Conservation (phyloP, 2,797 vertebrate genomes). For the Gymnocypris eckloni region DNA sequence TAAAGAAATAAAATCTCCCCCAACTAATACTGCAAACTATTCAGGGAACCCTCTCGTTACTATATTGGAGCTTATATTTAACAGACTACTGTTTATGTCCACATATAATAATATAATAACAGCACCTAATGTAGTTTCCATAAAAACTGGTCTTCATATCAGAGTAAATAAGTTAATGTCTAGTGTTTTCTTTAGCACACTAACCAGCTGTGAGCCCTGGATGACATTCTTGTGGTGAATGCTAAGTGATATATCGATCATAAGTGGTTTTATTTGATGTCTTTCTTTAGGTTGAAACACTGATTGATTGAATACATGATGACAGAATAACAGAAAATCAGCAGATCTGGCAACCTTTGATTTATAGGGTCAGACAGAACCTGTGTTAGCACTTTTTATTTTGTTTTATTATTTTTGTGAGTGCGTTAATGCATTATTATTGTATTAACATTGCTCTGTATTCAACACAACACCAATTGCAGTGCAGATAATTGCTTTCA, state of each 20-base stretch:
- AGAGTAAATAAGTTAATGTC: neutral
- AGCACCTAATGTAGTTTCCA: too few species aligned
- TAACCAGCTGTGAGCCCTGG: neutral
- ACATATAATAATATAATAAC: neutral
- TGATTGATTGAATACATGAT: too few species aligned
- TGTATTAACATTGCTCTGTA: too few species aligned
- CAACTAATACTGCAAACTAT: neutral
- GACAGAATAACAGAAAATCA: too few species aligned
- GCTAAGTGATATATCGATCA: too few species aligned
- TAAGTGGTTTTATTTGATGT: too few species aligned
- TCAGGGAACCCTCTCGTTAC: neutral
- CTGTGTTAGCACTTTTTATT: neutral
- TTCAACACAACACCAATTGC: too few species aligned
- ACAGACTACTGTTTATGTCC: neutral
- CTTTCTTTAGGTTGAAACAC: too few species aligned
- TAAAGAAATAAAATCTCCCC: neutral
- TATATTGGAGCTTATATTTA: neutral
- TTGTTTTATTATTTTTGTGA: neutral
- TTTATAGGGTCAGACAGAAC: neutral
- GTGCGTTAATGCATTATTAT: neutral
- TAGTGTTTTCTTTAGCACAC: neutral
- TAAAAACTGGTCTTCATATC: neutral
- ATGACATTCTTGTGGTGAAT: neutral
- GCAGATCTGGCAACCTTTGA: neutral
- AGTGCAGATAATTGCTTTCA: too few species aligned